Base-by-base conservation (phyloP, 2,888 invertebrate genomes). In the Lepidochitona cinerea region DNA sequence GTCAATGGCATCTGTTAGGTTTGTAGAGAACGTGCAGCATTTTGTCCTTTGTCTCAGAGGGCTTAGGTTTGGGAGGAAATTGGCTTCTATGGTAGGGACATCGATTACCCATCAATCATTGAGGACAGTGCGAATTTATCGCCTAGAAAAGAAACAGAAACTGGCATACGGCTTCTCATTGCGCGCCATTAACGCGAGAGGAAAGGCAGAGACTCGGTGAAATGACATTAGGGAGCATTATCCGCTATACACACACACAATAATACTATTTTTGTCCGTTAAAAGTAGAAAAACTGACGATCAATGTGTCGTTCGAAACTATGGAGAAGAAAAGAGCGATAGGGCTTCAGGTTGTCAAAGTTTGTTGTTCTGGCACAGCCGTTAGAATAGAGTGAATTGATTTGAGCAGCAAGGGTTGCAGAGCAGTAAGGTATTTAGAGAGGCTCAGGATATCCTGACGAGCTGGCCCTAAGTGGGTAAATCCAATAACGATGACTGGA, bases 401-500 rank as follows among this genome's bases (percentile, higher is more conserved):
- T 29, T 59, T 59, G 32, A 29, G 59, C 59, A 59, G 26, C 59
- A 26, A 14, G 59, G 26, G 59, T n/a, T n/a, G n/a, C n/a, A n/a
- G n/a, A n/a, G n/a, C n/a, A n/a, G n/a, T n/a, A n/a, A n/a, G 59
- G 59, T 23, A 59, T 59, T 59, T 59, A 32, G 59, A 59, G 59
- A 23, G 32, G 26, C 1, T 14, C 29, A 59, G 59, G 59, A 59
- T 29, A 59, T 59, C 59, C 59, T 59, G 59, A 23, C 59, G 26
- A 59, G 59, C 23, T 59, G 14, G n/a, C 59, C 29, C 59, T 59
- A 59, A 59, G 59, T 59, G 59, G 59, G 29, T 23, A 59, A 59
- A 59, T 59, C 26, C 59, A 59, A 59, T 59, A 59, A 59, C 29
- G 59, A 59, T 59, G 32, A 59, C 59, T 59, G 59, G 59, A 59